Base-by-base conservation (phyloP, 2,113 vertebrate species). In the Nycticorax nycticorax region DNA sequence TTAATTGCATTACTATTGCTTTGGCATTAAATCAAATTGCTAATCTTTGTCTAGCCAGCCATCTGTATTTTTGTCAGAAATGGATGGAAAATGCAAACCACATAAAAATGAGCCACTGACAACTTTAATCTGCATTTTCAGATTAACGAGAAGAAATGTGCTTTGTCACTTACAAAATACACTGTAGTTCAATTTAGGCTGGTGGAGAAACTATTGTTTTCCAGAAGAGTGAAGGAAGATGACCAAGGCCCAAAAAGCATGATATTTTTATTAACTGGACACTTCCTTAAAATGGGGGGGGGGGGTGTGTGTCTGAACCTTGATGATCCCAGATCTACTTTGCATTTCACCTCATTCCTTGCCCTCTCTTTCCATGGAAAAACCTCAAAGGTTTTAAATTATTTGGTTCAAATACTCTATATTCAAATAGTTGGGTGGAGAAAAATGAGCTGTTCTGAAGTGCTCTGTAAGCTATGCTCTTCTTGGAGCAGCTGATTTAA, bases 401-500 rank as follows among this genome's bases (percentile, higher is more conserved):
- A 67, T 8, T 74, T 85, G 14, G 30, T 91, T 85, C 63, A 76
- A 92, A 53, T 63, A 43, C 6, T 66, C 59, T 63, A 10, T 85
- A 85, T 64, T 95, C 64, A 93, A 94, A 66, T 23, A 78, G 53
- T 39, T 67, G 35, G 8, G 21, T 84, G 43, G 59, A 82, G 72
- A 64, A 91, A 93, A 96, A 77, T 6, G 47, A 92, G 71, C 6
- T 56, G 3, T 56, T 82, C 63, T 63, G 66, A 77, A 86, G 47
- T 85, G 68, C 50, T 63, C 66, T 67, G 9, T n/a, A 62, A 95
- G 21, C 64, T 52, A 4, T 95, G 50, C 79, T 88, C 53, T 81
- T 95, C 88, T 88, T 72, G 63, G 59, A 96, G 94, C 83, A 92
- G 83, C 87, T 90, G 91, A 76, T 72, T 85, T 68, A 57, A 64